Percentiles rank a stretch among this genome's conserved stretches.
Evolutionary conservation across 1,140 invertebrate genomes (phyloP).

Genomic region (Heliconius melpomene): DNA sequence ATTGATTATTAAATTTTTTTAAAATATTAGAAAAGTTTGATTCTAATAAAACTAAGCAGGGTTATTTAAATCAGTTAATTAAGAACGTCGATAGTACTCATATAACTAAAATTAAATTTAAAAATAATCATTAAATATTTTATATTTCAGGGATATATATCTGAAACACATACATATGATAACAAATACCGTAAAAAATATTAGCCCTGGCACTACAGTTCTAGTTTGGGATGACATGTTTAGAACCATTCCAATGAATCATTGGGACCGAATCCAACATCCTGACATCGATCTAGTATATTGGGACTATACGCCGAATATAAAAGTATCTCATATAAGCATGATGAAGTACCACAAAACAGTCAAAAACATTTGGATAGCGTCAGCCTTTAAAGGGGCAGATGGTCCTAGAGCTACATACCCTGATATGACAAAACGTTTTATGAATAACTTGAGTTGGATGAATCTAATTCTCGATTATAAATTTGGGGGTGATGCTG

Average conservation of each 20-base stretch:
- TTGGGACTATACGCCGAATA: slow-evolving; percentile 85
- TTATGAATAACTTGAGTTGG: slow-evolving; percentile 69
- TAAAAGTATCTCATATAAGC: slow-evolving; percentile 48
- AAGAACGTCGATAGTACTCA: too few relatives aligned
- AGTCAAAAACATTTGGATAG: slow-evolving; percentile 91
- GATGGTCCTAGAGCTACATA: slow-evolving; percentile 89
- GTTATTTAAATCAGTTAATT: too few relatives aligned
- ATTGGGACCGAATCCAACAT: slow-evolving; percentile 85
- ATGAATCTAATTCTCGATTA: slow-evolving; percentile 57
- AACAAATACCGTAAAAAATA: slow-evolving; percentile 83
- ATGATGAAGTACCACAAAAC: slow-evolving; percentile 56
- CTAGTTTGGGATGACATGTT: slow-evolving; percentile 99
- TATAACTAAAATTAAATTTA: too few relatives aligned
- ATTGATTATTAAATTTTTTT: too few relatives aligned
- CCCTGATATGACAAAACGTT: slow-evolving; percentile 73
- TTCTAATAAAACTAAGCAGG: too few relatives aligned
- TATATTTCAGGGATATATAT: slow-evolving; percentile 83
- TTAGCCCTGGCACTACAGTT: slow-evolving; percentile 85
- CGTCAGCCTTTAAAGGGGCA: slow-evolving; percentile 95
- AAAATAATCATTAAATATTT: background rate
- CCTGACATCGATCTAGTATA: slow-evolving; percentile 91
- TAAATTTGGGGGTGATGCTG: slow-evolving; percentile 56
- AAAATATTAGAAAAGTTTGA: too few relatives aligned
- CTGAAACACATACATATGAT: slow-evolving; percentile 86
- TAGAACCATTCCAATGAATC: slow-evolving; percentile 85